Evolutionary conservation across 2,888 invertebrate genomes (phyloP).

Genomic region (Tetragonula carbonaria): DNA sequence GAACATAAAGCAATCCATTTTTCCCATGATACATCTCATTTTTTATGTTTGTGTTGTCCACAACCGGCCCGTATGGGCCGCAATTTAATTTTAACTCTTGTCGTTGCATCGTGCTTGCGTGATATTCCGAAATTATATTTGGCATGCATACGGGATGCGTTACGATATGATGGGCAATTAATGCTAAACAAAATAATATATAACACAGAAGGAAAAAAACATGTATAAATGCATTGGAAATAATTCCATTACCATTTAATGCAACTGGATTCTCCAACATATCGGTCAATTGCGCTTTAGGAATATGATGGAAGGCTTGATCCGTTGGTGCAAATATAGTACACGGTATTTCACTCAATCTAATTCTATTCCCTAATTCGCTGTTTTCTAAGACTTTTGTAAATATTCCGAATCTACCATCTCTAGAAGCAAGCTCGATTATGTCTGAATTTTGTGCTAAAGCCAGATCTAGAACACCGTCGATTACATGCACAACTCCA

Average conservation of each 20-base stretch:
- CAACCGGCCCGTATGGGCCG: slow-evolving; percentile 4
- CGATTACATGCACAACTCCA: slow-evolving; percentile 50
- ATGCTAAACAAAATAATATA: slow-evolving; percentile 19
- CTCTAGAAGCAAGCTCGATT: slow-evolving; percentile 35
- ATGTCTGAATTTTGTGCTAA: slow-evolving; percentile 38
- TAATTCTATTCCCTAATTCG: slow-evolving; percentile 30
- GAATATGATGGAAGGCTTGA: slow-evolving; percentile 38
- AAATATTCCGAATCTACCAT: slow-evolving; percentile 55
- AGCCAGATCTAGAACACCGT: slow-evolving; percentile 47
- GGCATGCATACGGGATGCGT: slow-evolving; percentile 43
- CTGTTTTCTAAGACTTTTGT: slow-evolving; percentile 33
- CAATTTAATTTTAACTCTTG: slow-evolving; percentile 37
- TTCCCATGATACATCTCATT: slow-evolving; percentile 38
- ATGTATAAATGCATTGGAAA: neutral
- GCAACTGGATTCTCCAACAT: slow-evolving; percentile 23
- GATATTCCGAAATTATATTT: slow-evolving; percentile 43
- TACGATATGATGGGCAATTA: slow-evolving; percentile 49
- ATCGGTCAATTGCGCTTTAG: slow-evolving; percentile 16
- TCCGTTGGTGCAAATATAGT: slow-evolving; percentile 54
- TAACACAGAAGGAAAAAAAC: neutral
- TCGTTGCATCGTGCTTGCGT: slow-evolving; percentile 28
- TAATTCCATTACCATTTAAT: slow-evolving; percentile 31
- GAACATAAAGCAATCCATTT: slow-evolving; percentile 45
- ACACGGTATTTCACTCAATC: slow-evolving; percentile 23
- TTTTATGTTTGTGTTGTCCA: slow-evolving; percentile 28